Evolutionary conservation across 1,140 invertebrate genomes (phyloP), one percentile per base, ranked within the genome.

Genomic region (Aricia agestis): DNA sequence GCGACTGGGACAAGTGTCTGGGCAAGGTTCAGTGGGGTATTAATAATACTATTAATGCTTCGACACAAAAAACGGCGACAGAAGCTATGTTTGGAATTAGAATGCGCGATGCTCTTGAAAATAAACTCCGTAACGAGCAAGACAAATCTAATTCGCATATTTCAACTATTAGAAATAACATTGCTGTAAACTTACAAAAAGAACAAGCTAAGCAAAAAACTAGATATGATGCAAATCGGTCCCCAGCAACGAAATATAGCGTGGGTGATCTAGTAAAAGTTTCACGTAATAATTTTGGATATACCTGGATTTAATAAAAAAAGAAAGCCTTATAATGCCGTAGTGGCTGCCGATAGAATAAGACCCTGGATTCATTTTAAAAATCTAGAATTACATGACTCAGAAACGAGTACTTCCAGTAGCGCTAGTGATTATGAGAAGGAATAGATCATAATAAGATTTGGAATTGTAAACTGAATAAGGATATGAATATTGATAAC

Each of bases 301-400:
- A 65, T 75, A 13, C 70, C 74, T 63, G 71, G 68, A 45, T 72
- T 72, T 67, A 42, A 9, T 70, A 67, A 57, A 52, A 70, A 58
- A 71, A 52, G 72, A 6, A 74, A 72, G 17, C 57, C 52, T 68
- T 74, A 72, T 71, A 61, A 72, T 31, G 70, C 31, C 67, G 72
- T 75, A 17, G 57, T 77, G 17, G 70, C 76, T n/a, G 32, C 71
- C 45, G 74, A 77, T 72, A 74, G 74, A 58, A 74, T 77, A 19
- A 42, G 76, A 31, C 76, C 74, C 25, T 75, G 74, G 74, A 75
- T 77, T 18, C 42, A 74, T 73, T 11, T 76, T 2, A 67, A 74
- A 61, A 69, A 72, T 41, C 41, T 74, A 52, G 67, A 72, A 63
- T 67, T 72, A 17, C 70, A 67, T 59, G 66, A 71, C 67, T 67